These are phyloP conservation scores for Kryphioiulus occultus DNA, from an alignment of 2,888 invertebrate genomes.

Conservation along the genomic window DNA sequence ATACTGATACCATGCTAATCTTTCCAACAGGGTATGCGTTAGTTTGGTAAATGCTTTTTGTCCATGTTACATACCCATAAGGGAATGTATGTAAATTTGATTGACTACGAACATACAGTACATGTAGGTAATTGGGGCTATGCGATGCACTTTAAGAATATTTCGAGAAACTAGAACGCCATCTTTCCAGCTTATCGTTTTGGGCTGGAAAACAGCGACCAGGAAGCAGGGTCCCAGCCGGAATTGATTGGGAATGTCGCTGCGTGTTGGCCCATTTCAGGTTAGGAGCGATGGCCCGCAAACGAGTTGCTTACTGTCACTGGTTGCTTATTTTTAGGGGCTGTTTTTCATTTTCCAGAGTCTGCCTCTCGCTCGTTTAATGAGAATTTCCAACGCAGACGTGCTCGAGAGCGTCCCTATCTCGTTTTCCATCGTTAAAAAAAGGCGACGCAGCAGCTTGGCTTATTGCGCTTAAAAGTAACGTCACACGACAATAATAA, in stretches of 20 bases:
- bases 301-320: background rate
- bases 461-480: conserved; percentile 21
- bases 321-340: background rate
- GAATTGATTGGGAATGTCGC: too few relatives aligned
- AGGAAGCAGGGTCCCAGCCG: background rate
- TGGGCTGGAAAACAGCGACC: too few relatives aligned
- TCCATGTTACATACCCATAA: too few relatives aligned
- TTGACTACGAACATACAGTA: too few relatives aligned
- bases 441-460: background rate
- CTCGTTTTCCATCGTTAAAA: background rate
- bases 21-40: too few relatives aligned
- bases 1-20: too few relatives aligned
- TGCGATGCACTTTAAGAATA: too few relatives aligned
- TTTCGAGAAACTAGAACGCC: too few relatives aligned
- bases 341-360: background rate
- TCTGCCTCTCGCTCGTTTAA: background rate
- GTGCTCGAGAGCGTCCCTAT: background rate
- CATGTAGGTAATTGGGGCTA: too few relatives aligned
- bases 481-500: conserved; percentile 31
- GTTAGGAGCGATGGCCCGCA: background rate
- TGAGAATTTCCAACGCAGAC: background rate
- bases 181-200: too few relatives aligned
- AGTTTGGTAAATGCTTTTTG: too few relatives aligned
- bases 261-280: background rate
- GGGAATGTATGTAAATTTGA: too few relatives aligned